Conservation (phyloP, 2,888 invertebrate genomes). For the Lomographa bimaculata region DNA sequence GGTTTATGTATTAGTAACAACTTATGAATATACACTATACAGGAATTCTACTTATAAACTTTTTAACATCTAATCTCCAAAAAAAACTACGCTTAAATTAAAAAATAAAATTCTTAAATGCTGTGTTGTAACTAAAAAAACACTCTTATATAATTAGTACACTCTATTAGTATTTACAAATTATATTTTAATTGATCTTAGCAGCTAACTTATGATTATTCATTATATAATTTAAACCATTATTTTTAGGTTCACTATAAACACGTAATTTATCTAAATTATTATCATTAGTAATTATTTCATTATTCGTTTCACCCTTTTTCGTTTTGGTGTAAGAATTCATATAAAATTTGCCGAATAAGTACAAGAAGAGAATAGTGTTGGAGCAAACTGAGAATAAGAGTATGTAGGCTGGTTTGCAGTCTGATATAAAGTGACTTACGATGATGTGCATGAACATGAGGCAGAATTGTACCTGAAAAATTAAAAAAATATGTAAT, state of each 20-base stretch:
- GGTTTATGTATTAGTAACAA: slow-evolving; percentile 3
- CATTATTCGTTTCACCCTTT: slow-evolving; percentile 14
- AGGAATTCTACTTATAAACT: too few species aligned
- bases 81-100: too few species aligned
- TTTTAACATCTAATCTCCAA: too few species aligned
- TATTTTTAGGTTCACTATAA: too few species aligned
- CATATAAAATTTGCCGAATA: slow-evolving; percentile 53
- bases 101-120: too few species aligned
- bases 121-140: too few species aligned
- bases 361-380: slow-evolving; percentile 45
- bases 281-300: too few species aligned
- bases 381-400: slow-evolving; percentile 39
- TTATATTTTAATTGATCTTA: slow-evolving; percentile 32
- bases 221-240: slow-evolving; percentile 31
- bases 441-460: slow-evolving; percentile 44
- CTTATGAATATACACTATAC: too few species aligned
- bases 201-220: slow-evolving; percentile 35
- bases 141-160: too few species aligned
- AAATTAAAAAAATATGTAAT: slow-evolving; percentile 17
- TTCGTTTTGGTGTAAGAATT: slow-evolving; percentile 42
- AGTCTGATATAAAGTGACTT: slow-evolving; percentile 41
- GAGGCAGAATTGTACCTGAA: slow-evolving; percentile 53
- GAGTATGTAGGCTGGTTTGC: slow-evolving; percentile 45
- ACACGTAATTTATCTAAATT: too few species aligned
- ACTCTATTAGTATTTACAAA: too few species aligned